Evolutionary conservation across 2,113 vertebrate genomes (phyloP).

Genomic region (Speoplatyrhinus poulsoni): DNA sequence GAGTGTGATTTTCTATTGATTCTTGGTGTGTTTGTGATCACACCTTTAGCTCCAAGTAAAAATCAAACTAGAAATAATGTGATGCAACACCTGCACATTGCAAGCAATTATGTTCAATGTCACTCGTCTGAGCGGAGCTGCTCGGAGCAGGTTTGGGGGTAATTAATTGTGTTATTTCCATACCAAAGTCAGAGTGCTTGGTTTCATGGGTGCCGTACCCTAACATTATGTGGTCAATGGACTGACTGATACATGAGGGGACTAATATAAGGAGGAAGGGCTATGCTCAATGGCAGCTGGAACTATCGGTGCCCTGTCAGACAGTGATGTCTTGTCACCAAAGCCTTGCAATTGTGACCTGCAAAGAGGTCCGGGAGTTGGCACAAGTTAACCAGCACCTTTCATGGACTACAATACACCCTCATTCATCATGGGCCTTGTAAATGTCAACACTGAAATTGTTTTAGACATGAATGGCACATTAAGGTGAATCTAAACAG

Average conservation of each 20-base stretch:
- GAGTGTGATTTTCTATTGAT: conserved; percentile 14
- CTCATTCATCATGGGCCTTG: conserved; percentile 45
- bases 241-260: conserved; percentile 58
- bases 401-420: conserved; percentile 25
- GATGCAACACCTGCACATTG: conserved; percentile 54
- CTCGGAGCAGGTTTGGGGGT: conserved; percentile 30
- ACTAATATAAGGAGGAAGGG: conserved; percentile 55
- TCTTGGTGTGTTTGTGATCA: conserved; percentile 51
- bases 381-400: conserved; percentile 22
- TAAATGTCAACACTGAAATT: conserved; percentile 59
- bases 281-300: conserved; percentile 33
- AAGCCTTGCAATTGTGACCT: conserved; percentile 21
- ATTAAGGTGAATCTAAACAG: conserved; percentile 48
- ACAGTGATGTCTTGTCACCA: conserved; percentile 40
- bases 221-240: conserved; percentile 24
- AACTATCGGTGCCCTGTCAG: conserved; percentile 20
- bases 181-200: conserved; percentile 49
- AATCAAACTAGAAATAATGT: conserved; percentile 60
- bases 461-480: conserved; percentile 38
- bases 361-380: conserved; percentile 32
- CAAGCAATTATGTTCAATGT: conserved; percentile 61
- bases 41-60: conserved; percentile 59
- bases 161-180: conserved; percentile 50
- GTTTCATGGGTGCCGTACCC: conserved; percentile 36
- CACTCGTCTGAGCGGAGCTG: conserved; percentile 31